Evolutionary conservation across 2,113 vertebrate genomes (phyloP).

Genomic region (Panthera tigris): DNA sequence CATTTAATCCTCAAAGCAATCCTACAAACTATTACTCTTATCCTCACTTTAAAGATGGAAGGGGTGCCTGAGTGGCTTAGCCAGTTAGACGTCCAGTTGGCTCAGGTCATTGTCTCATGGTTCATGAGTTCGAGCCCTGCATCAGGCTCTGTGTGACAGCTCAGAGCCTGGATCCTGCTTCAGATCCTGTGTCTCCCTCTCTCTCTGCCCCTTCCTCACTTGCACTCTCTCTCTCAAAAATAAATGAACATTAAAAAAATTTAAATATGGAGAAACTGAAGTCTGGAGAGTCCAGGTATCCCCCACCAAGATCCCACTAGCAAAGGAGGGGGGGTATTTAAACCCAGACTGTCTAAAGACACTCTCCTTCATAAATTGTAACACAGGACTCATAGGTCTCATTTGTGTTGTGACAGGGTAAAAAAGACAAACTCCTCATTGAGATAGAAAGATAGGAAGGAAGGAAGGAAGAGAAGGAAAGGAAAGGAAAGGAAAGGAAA

Average conservation of each 20-base stretch:
- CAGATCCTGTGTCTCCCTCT: too few relatives aligned
- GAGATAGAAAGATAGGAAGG: neutral
- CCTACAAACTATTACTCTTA: neutral
- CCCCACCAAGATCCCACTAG: neutral
- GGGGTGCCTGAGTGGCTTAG: too few relatives aligned
- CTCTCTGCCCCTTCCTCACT: too few relatives aligned
- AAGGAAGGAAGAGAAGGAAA: too few relatives aligned
- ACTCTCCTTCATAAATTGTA: neutral
- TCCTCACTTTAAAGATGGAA: neutral
- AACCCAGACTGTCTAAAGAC: neutral
- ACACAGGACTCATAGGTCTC: neutral
- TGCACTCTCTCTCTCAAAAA: too few relatives aligned
- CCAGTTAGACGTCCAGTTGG: too few relatives aligned
- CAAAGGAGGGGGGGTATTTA: neutral
- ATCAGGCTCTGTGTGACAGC: too few relatives aligned
- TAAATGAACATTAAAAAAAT: neutral
- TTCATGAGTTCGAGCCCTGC: too few relatives aligned
- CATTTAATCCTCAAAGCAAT: neutral
- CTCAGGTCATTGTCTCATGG: too few relatives aligned
- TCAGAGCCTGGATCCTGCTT: too few relatives aligned
- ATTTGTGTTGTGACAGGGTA: neutral
- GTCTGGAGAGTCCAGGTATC: neutral
- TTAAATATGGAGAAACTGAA: neutral
- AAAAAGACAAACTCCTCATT: neutral
- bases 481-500: too few relatives aligned